Evolutionary conservation across 2,888 invertebrate genomes (phyloP).

Genomic region (Hydriomena furcata): DNA sequence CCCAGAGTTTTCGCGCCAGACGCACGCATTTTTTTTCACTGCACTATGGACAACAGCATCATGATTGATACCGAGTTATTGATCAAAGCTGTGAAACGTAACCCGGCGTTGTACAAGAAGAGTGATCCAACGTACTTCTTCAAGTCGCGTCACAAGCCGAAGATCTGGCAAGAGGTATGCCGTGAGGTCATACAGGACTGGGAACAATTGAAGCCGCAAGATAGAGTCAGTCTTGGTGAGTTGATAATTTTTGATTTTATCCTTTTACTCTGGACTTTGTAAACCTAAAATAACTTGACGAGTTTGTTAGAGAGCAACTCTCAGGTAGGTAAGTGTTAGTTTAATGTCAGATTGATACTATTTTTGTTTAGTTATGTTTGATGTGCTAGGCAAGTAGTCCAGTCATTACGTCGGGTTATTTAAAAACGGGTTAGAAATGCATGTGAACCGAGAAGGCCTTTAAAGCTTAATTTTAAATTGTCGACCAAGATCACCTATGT

Average conservation of each 20-base stretch:
- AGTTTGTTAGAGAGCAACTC: too few species aligned
- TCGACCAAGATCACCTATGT: too few species aligned
- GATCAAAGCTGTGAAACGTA: constrained; percentile 51
- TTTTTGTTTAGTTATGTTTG: too few species aligned
- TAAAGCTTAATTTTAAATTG: too few species aligned
- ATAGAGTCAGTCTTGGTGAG: constrained; percentile 43
- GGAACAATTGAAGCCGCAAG: constrained; percentile 48
- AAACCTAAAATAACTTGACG: too few species aligned
- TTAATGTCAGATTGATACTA: too few species aligned
- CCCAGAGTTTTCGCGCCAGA: constrained; percentile 37
- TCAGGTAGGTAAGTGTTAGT: too few species aligned
- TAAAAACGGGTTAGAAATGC: too few species aligned
- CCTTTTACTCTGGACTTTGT: not conserved
- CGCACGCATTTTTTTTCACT: constrained; percentile 44
- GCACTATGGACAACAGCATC: constrained; percentile 34
- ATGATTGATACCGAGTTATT: constrained; percentile 47
- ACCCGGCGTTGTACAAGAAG: constrained; percentile 53
- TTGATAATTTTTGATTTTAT: constrained; percentile 4
- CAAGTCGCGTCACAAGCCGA: constrained; percentile 49
- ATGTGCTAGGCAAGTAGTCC: too few species aligned
- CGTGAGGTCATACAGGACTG: constrained; percentile 51
- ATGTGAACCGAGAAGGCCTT: too few species aligned
- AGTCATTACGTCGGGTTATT: too few species aligned
- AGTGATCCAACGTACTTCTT: constrained; percentile 48
- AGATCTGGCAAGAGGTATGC: constrained; percentile 56